phyloP scores from a whole-genome alignment of 2,797 vertebrate genomes.

The Semotilus atromaculatus region DNA sequence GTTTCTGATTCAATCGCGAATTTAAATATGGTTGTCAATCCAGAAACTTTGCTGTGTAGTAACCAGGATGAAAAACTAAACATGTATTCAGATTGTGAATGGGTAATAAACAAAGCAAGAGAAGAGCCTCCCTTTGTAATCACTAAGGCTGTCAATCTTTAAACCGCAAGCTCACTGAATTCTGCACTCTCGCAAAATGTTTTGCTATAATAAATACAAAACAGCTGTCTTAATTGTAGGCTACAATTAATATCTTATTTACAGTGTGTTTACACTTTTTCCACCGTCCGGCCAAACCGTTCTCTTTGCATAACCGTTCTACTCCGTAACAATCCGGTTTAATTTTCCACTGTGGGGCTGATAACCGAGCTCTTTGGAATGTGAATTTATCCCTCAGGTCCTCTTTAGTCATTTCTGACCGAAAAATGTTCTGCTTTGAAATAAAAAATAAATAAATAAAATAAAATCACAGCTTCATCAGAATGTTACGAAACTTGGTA shows the following conservation, averaged over 20 bases:
- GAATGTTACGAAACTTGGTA: too few relatives aligned
- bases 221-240: too few relatives aligned
- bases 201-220: too few relatives aligned
- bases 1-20: background rate
- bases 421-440: too few relatives aligned
- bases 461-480: too few relatives aligned
- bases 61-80: background rate
- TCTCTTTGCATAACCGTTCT: background rate
- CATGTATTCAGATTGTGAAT: background rate
- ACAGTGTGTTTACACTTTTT: background rate
- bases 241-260: background rate
- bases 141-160: background rate
- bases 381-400: too few relatives aligned
- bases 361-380: too few relatives aligned
- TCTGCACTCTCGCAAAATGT: background rate
- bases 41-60: background rate
- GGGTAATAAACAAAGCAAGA: background rate
- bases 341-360: background rate
- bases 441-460: too few relatives aligned
- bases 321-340: background rate
- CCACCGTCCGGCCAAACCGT: background rate
- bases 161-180: background rate
- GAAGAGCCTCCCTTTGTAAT: background rate
- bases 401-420: too few relatives aligned
- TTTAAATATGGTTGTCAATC: background rate